A percentile compares a stretch with the other conserved stretches of the same genome.
Evolutionary conservation across 1,140 invertebrate genomes (phyloP).

Genomic region (Centruroides vittatus): DNA sequence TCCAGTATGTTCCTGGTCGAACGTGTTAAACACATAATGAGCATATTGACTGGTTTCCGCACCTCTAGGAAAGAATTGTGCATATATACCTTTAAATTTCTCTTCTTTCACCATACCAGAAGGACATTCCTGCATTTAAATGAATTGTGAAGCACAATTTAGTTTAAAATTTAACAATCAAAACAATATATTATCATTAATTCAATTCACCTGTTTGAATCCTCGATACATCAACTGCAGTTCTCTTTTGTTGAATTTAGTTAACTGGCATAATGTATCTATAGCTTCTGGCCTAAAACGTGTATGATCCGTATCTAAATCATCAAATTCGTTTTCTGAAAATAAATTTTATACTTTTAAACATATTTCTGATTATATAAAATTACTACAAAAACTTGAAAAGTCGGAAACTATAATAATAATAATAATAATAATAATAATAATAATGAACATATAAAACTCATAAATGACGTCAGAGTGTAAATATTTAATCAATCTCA

Average conservation of each 20-base stretch:
- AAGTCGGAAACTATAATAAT: too few species aligned
- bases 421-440: too few species aligned
- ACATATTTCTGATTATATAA: too few species aligned
- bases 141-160: too few species aligned
- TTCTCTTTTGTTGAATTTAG: slow-evolving; percentile 37
- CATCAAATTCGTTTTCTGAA: slow-evolving; percentile 57
- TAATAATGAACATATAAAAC: too few species aligned
- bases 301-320: slow-evolving; percentile 56
- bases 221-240: slow-evolving; percentile 41
- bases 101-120: slow-evolving; percentile 39
- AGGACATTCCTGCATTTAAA: slow-evolving; percentile 36
- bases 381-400: too few species aligned
- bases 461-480: too few species aligned
- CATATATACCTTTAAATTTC: slow-evolving; percentile 40
- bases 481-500: too few species aligned
- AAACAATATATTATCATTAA: neutral
- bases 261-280: slow-evolving; percentile 35
- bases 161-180: too few species aligned
- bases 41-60: slow-evolving; percentile 26
- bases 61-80: slow-evolving; percentile 40
- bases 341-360: neutral
- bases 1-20: slow-evolving; percentile 24
- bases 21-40: slow-evolving; percentile 26
- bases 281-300: slow-evolving; percentile 50
- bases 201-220: slow-evolving; percentile 36